Conservation (phyloP, 2,113 vertebrate species). For the Catharus minimus region DNA sequence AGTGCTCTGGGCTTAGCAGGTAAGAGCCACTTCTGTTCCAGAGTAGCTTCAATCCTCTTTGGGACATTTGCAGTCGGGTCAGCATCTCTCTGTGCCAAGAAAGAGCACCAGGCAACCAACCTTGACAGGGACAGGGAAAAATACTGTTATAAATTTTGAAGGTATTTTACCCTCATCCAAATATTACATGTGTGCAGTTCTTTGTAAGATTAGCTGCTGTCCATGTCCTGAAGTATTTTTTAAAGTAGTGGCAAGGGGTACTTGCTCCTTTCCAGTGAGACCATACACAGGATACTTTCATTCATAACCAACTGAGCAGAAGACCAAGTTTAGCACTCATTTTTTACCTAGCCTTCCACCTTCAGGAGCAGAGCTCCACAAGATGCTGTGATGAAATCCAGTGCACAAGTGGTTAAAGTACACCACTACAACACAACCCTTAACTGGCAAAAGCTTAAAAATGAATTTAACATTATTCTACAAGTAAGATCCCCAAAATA, state of each 20-base stretch:
- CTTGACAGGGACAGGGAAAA: neutral
- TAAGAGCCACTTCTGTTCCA: neutral
- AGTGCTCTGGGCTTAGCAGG: neutral
- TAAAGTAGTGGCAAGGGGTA: rapidly evolving
- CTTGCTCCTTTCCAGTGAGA: neutral
- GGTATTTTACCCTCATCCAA: neutral
- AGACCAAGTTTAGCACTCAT: neutral
- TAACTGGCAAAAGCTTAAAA: neutral
- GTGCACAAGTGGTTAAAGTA: rapidly evolving
- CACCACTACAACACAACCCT: neutral
- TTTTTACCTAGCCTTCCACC: neutral
- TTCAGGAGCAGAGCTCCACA: neutral
- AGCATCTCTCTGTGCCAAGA: neutral
- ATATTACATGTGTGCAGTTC: rapidly evolving
- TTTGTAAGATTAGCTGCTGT: neutral
- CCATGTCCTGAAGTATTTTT: neutral
- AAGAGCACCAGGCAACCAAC: neutral
- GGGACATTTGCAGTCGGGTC: neutral
- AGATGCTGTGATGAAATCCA: neutral
- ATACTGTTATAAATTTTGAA: neutral
- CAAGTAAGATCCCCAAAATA: neutral
- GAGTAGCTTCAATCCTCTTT: neutral
- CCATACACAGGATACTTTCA: neutral
- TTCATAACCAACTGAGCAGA: neutral
- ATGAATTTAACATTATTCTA: rapidly evolving